Evolutionary conservation across 2,113 vertebrate genomes (phyloP), one percentile per base, ranked within the genome.

Genomic region (Bubo bubo): DNA sequence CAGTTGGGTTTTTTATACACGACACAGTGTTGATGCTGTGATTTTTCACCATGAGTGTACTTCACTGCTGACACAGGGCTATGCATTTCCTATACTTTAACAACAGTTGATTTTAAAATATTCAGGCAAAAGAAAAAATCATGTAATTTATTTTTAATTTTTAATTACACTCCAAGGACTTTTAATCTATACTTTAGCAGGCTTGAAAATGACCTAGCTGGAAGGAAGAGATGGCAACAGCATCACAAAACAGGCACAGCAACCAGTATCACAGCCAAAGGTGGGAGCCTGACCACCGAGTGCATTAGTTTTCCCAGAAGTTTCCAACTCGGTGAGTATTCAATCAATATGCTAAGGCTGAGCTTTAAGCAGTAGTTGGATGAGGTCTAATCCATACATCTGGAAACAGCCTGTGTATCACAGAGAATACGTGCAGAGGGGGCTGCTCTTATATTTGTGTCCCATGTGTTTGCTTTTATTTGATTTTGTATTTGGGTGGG

Each of bases 381-480:
- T 79, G 91, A 94, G 73, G 50, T 95, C 66, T 95, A 91, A 93
- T 60, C 89, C 73, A 50, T 94, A 94, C 91, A 95, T 91, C 93
- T 97, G 95, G 94, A 93, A 96, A 75, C 76, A 95, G 86, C 88
- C 60, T 94, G 88, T 55, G 73, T 79, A 92, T 60, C 80, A 52
- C 60, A 74, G 72, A 5, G 3, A 86, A 71, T 93, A 90, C 1
- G 32, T 85, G 77, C 70, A 92, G 73, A 92, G 68, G 68, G 53
- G 88, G 72, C 37, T 88, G 94, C 47, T 67, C 91, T 80, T 80
- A 35, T 91, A 75, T 91, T 94, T 95, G 34, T 92, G 83, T 86
- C 88, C 88, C 91, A 96, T 94, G 88, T 97, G 95, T 97, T 96
- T 94, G 86, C 86, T 96, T 95, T 97, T 94, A 95, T 94, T 97